Evolutionary conservation across 1,140 invertebrate genomes (phyloP).

Genomic region (Lordiphosa stackelbergi): DNA sequence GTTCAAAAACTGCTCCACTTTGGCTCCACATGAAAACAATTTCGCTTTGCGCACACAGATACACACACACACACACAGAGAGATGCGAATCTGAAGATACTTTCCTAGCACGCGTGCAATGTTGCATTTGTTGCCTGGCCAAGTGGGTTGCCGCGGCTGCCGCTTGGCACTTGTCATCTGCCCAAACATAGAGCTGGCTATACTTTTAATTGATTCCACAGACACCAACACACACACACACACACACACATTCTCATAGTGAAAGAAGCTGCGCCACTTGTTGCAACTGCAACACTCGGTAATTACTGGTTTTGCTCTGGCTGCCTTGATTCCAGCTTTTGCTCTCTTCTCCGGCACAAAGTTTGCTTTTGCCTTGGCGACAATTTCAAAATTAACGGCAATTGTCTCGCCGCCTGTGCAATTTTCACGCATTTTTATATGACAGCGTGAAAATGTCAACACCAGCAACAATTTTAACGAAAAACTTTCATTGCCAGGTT

Average conservation of each 20-base stretch:
- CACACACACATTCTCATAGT: slow-evolving; percentile 40
- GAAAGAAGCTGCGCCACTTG: slow-evolving; percentile 71
- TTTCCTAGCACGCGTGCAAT: slow-evolving; percentile 5
- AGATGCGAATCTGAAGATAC: slow-evolving; percentile 8
- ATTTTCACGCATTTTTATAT: slow-evolving; percentile 72
- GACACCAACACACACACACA: slow-evolving; percentile 9
- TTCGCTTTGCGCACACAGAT: slow-evolving; percentile 44
- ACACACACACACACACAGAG: slow-evolving; percentile 15
- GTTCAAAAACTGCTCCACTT: slow-evolving; percentile 76
- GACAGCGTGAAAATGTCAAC: slow-evolving; percentile 51
- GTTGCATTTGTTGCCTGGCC: slow-evolving; percentile 32
- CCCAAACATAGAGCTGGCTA: slow-evolving; percentile 65
- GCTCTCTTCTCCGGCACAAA: slow-evolving; percentile 1
- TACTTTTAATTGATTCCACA: slow-evolving; percentile 73
- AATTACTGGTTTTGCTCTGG: slow-evolving; percentile 60
- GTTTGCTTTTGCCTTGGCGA: slow-evolving; percentile 47
- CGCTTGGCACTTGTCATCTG: slow-evolving; percentile 62
- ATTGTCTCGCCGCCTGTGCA: slow-evolving; percentile 67
- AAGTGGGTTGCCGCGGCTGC: slow-evolving; percentile 53
- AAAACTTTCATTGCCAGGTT: slow-evolving; percentile 54
- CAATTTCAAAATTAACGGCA: slow-evolving; percentile 73
- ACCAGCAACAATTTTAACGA: slow-evolving; percentile 11
- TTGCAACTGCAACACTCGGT: slow-evolving; percentile 35
- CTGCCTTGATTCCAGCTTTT: slow-evolving; percentile 16
- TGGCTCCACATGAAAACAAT: slow-evolving; percentile 68